phyloP scores from a whole-genome alignment of 2,797 vertebrate genomes.

The Sebastes miniatus region DNA sequence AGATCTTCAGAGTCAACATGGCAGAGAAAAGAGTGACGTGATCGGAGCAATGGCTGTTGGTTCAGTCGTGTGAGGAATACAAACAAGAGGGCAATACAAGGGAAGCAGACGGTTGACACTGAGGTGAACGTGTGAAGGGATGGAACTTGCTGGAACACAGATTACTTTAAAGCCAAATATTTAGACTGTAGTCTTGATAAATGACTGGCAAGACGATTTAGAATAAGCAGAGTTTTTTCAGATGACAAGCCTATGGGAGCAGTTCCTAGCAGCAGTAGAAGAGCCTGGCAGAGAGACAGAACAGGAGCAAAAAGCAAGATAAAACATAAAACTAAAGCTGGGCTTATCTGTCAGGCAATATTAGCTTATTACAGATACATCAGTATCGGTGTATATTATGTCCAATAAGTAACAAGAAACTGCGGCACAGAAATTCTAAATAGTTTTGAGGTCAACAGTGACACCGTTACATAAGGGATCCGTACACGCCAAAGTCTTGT shows the following conservation, averaged over 20 bases:
- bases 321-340: background rate
- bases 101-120: background rate
- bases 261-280: background rate
- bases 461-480: background rate
- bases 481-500: background rate
- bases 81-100: background rate
- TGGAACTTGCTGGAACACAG: background rate
- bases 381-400: background rate
- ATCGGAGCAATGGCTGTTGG: background rate
- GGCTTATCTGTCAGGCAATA: background rate
- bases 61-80: background rate
- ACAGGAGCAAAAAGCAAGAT: background rate
- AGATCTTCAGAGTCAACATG: background rate
- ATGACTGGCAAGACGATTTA: background rate
- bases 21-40: background rate
- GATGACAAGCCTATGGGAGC: background rate
- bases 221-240: background rate
- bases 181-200: background rate
- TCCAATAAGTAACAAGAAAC: too few relatives aligned
- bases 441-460: background rate
- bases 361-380: background rate
- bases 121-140: background rate
- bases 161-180: background rate
- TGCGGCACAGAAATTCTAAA: background rate
- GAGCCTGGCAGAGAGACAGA: background rate